Base-by-base conservation (phyloP, 2,797 vertebrate species). In the Anguilla pacifica region DNA sequence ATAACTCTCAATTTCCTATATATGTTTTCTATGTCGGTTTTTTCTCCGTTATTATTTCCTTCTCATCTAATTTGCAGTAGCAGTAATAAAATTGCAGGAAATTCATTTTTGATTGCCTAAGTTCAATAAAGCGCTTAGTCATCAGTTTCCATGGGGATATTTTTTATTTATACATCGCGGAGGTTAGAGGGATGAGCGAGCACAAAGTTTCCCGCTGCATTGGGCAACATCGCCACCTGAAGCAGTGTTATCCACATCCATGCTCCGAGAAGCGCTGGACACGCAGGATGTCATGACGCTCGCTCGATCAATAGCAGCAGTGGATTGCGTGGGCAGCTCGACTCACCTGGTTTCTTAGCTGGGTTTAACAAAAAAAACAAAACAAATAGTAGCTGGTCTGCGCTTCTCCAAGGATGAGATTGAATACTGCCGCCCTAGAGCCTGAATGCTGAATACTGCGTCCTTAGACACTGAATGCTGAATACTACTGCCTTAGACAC, bases 1-100 rank as follows among this genome's bases (percentile, higher is more conserved):
- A 70, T 70, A 70, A 70, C 64, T 70, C 64, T 70, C 64, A 70
- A 70, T 70, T 70, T 70, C 64, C 64, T 70, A 39, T 74, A 74
- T 22, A 74, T 31, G 35, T 35, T 74, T 74, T 31, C 28, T 17
- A 3, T 74, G 28, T 31, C 28, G 15, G 31, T 22, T 74, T 74
- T 31, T 74, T 31, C 15, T 74, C 28, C 19, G 6, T 70, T 70
- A 70, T 67, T 67, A 35, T 74, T 39, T 39, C 3, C 70, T 74
- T 35, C 70, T 74, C 70, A 39, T 15, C 31, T 39, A 74, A 39
- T 39, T 74, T 74, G 70, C 9, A 31, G 15, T 74, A 74, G n/a
- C 25, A 70, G 64, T 70, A 70, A 70, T 70, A 70, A 6, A 35
- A 31, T 74, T 74, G 4, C 31, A 31, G 70, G 70, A 74, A 74